Conservation (phyloP, 2,797 vertebrate species). For the Spinus olivaceus region DNA sequence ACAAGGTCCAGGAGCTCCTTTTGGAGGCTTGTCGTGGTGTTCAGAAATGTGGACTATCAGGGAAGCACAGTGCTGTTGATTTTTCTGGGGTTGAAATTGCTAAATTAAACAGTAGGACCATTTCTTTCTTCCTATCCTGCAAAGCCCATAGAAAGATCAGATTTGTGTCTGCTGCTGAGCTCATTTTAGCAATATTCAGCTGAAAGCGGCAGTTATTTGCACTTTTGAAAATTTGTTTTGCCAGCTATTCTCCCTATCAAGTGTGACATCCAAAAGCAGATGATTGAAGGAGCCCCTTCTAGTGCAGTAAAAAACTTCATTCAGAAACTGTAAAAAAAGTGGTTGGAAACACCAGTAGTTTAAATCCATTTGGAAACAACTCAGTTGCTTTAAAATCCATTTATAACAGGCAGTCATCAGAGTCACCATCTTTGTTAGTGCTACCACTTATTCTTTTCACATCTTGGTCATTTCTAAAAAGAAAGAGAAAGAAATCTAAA, state of each 20-base stretch:
- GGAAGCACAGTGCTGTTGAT: constrained; percentile 3
- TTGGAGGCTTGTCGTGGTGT: neutral
- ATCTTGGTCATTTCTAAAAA: neutral
- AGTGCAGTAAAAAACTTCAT: neutral
- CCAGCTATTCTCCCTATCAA: neutral
- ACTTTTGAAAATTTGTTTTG: neutral
- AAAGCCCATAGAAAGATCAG: neutral
- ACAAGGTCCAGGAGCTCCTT: neutral
- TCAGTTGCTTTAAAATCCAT: constrained; percentile 37
- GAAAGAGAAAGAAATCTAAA: neutral
- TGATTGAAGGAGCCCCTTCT: constrained; percentile 17
- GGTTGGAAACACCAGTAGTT: neutral
- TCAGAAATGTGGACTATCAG: neutral
- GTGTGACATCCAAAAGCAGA: constrained; percentile 41
- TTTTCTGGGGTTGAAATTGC: constrained; percentile 46
- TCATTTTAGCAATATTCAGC: constrained; percentile 46
- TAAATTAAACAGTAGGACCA: neutral
- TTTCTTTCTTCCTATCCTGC: neutral
- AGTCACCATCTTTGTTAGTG: neutral
- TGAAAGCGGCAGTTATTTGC: constrained; percentile 26
- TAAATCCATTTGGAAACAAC: constrained; percentile 49
- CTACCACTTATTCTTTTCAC: neutral
- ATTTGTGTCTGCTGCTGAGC: neutral
- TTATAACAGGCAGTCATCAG: neutral
- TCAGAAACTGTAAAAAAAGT: neutral